These are phyloP conservation scores for Hylia prasina DNA, from an alignment of 2,113 vertebrate genomes.

Conservation along the genomic window DNA sequence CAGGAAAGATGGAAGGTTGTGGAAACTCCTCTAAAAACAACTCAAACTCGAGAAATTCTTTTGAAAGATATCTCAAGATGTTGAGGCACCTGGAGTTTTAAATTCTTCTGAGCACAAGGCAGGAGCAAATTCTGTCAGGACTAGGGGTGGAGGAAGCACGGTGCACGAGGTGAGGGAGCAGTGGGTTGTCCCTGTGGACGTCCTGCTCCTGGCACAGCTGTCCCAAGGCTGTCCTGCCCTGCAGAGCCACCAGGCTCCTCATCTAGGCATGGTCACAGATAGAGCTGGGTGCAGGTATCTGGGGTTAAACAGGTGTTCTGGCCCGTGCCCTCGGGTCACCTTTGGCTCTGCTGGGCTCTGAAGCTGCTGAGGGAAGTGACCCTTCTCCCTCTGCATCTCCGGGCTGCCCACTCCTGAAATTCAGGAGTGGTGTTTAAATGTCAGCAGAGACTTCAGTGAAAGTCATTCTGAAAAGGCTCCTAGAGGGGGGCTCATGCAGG, in stretches of 20 bases:
- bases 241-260: not conserved
- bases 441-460: accelerated
- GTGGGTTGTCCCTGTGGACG: accelerated
- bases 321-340: not conserved
- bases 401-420: accelerated
- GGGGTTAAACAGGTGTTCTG: not conserved
- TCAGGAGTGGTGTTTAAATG: accelerated
- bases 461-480: not conserved
- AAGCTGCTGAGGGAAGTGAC: no score
- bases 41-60: not conserved
- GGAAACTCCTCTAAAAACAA: not conserved
- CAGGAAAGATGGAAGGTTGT: not conserved
- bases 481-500: accelerated
- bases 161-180: accelerated
- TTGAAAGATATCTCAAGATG: no score
- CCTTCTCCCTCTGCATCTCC: accelerated
- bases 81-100: not conserved
- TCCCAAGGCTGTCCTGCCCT: accelerated
- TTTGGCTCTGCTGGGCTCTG: accelerated
- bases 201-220: not conserved
- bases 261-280: accelerated
- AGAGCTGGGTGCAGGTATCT: accelerated
- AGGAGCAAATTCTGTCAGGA: not conserved
- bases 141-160: accelerated
- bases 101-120: not conserved